A percentile compares a stretch with the other conserved stretches of the same genome.
Evolutionary conservation across 2,888 invertebrate genomes (phyloP).

Genomic region (Criorhina ranunculi): DNA sequence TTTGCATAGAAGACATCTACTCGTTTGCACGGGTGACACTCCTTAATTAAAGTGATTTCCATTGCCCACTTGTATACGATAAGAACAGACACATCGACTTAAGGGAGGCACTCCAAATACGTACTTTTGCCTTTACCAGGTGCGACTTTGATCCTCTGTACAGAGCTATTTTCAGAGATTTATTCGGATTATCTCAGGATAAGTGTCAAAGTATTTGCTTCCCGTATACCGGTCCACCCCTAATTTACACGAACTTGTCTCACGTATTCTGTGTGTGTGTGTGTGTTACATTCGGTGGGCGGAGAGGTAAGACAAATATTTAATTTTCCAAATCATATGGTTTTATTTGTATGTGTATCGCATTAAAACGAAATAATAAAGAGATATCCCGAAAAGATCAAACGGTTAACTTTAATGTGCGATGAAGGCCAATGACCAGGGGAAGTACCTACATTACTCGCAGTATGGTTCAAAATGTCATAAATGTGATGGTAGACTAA

Average conservation of each 20-base stretch:
- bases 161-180: conserved; percentile 62
- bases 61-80: conserved; percentile 29
- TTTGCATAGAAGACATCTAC: background rate
- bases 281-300: background rate
- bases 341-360: conserved; percentile 13
- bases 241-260: background rate
- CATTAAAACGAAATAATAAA: conserved; percentile 27
- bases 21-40: conserved; percentile 26
- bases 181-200: conserved; percentile 61
- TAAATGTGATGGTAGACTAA: conserved; percentile 43
- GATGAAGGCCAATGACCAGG: conserved; percentile 19
- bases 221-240: conserved; percentile 12
- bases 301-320: conserved; percentile 17
- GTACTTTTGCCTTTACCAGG: conserved; percentile 32
- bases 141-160: conserved; percentile 57
- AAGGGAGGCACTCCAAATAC: conserved; percentile 23
- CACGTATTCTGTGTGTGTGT: background rate
- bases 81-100: conserved; percentile 7
- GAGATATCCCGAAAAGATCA: background rate
- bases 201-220: conserved; percentile 56
- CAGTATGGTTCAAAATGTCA: conserved; percentile 29
- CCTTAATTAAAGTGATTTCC: conserved; percentile 66
- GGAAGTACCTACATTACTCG: background rate
- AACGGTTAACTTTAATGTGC: conserved; percentile 30
- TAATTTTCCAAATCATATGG: conserved; percentile 52